Conservation (phyloP, 1,140 invertebrate species). For the Metopolophium dirhodum region DNA sequence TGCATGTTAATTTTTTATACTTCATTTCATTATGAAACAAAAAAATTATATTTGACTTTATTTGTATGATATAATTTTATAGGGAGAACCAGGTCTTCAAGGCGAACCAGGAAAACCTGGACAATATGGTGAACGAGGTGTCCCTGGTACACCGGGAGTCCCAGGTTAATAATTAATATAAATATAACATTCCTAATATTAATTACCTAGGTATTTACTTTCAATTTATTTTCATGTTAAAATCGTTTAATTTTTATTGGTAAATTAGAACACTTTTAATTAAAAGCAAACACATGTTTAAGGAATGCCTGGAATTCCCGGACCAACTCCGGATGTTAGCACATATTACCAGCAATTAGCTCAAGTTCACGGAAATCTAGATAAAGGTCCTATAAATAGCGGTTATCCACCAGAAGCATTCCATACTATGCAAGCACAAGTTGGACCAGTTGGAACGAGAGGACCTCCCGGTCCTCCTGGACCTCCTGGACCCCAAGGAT, state of each 20-base stretch:
- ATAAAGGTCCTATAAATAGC: slow-evolving; percentile 72
- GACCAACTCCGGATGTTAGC: slow-evolving; percentile 77
- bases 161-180: slow-evolving; percentile 67
- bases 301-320: slow-evolving; percentile 70
- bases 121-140: slow-evolving; percentile 68
- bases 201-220: background rate
- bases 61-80: slow-evolving; percentile 36
- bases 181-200: background rate
- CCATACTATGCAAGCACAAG: slow-evolving; percentile 78
- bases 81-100: slow-evolving; percentile 67
- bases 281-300: background rate
- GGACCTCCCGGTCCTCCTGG: slow-evolving; percentile 73
- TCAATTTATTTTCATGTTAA: background rate
- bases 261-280: background rate
- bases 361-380: slow-evolving; percentile 70
- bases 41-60: no score
- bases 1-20: background rate
- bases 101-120: slow-evolving; percentile 71
- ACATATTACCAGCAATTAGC: slow-evolving; percentile 72
- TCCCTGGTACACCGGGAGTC: slow-evolving; percentile 70
- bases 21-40: background rate
- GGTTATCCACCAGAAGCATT: slow-evolving; percentile 70
- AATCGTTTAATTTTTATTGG: background rate
- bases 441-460: slow-evolving; percentile 75
- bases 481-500: slow-evolving; percentile 81